Conservation (phyloP, 2,888 invertebrate genomes). For the Sminthurides aquaticus region DNA sequence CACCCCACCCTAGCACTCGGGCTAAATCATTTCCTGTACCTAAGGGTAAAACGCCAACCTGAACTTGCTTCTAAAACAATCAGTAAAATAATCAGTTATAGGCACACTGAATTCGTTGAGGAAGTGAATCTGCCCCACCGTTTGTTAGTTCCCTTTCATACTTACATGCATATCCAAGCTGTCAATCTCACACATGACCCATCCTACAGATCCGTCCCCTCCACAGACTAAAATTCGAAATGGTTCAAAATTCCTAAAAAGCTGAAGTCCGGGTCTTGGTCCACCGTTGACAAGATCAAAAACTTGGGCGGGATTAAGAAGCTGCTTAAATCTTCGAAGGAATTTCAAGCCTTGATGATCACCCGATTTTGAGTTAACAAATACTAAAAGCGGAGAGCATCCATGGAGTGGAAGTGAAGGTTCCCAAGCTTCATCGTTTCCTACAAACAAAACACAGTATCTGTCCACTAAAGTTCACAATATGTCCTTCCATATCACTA, state of each 20-base stretch:
- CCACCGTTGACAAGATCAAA: slow-evolving; percentile 83
- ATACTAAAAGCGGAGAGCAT: slow-evolving; percentile 79
- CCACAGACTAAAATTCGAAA: slow-evolving; percentile 94
- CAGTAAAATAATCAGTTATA: not conserved
- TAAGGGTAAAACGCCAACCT: slow-evolving; percentile 87
- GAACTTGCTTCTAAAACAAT: slow-evolving; percentile 70
- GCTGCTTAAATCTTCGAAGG: slow-evolving; percentile 84
- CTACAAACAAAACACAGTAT: slow-evolving; percentile 45
- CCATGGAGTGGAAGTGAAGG: slow-evolving; percentile 61
- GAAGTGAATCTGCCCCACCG: not conserved
- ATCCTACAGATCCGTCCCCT: slow-evolving; percentile 94
- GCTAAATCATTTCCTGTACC: slow-evolving; percentile 96
- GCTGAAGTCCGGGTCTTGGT: slow-evolving; percentile 56
- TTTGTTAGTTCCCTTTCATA: no score
- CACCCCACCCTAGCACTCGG: slow-evolving; percentile 86
- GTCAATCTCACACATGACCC: slow-evolving; percentile 95
- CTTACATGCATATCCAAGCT: slow-evolving; percentile 88
- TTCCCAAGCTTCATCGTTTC: slow-evolving; percentile 84
- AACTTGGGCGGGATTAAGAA: slow-evolving; percentile 93
- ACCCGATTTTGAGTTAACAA: slow-evolving; percentile 95
- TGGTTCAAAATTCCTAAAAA: slow-evolving; percentile 91
- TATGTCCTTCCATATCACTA: not conserved
- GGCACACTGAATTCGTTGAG: not conserved
- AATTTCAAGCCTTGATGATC: slow-evolving; percentile 97
- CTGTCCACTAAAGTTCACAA: not conserved